Evolutionary conservation across 2,113 vertebrate genomes (phyloP), one percentile per base, ranked within the genome.

Genomic region (Passer domesticus): DNA sequence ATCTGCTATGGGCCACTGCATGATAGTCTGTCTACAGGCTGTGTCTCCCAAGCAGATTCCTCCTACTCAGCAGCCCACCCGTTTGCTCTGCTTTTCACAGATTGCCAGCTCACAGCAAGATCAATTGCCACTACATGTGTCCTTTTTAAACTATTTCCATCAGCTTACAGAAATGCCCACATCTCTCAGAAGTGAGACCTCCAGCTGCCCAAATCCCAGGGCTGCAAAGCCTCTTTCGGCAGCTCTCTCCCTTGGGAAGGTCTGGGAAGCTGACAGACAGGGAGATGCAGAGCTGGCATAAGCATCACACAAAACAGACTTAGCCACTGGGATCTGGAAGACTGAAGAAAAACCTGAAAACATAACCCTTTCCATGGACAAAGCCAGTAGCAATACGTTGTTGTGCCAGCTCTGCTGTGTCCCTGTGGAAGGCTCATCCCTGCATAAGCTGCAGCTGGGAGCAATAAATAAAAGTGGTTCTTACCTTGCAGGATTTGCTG

Each of bases 301-400:
- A 83, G 46, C 1, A 21, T 68, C n/a, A 23, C 33, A 28, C 17
- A n/a, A 41, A 84, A 28, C 16, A 15, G 20, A 20, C 6, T 62
- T 39, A 1, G 2, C 18, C 1, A 0, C 25, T 47, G 55, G 15
- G 46, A 62, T 25, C 56, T 52, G 30, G 5, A 77, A 76, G n/a
- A 31, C 17, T 22, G 60, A 78, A 49, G 19, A 8, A 83, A 49
- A 73, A 30, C 37, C 24, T n/a, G 55, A 44, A 80, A 66, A 30
- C 0, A 0, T 30, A 55, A 70, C 1, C 15, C 17, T 60, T 83
- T 64, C 72, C 10, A 11, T 6, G 27, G 7, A 22, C 13, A 56
- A 69, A 37, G 41, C 16, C 37, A 39, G 25, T 3, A 41, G 30
- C 27, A 59, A 18, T 21, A 13, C 21, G 13, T 21, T 0, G 0